Percentiles rank a stretch among this genome's conserved stretches.
phyloP scores from a whole-genome alignment of 2,888 invertebrate species.

The Rutpela maculata region DNA sequence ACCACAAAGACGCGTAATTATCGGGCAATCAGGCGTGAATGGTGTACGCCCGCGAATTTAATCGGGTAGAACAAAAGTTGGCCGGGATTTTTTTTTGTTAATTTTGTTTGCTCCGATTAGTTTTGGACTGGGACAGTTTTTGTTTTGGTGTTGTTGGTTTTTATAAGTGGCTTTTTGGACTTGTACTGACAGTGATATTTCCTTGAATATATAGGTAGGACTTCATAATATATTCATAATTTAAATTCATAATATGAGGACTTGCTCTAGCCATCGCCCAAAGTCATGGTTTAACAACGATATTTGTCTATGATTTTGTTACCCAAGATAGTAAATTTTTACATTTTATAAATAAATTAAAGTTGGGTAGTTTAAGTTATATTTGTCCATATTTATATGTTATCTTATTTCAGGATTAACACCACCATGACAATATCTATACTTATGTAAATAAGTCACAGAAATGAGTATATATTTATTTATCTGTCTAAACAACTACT shows the following conservation, averaged over 20 bases:
- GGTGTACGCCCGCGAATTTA: conserved; percentile 67
- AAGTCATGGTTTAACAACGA: no score
- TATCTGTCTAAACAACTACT: no score
- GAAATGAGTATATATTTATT: no score
- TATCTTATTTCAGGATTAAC: no score
- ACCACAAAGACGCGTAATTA: conserved; percentile 71
- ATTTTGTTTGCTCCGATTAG: conserved; percentile 47
- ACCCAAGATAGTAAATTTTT: no score
- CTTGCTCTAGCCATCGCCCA: no score
- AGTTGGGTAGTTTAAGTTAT: no score
- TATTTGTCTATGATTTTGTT: no score
- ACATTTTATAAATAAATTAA: no score
- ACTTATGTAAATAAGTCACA: no score
- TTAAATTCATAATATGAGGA: not conserved
- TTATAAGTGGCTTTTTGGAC: conserved; percentile 42
- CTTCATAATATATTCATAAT: not conserved
- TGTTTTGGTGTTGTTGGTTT: conserved; percentile 45
- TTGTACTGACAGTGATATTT: conserved; percentile 37
- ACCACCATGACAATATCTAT: no score
- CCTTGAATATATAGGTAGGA: conserved; percentile 47
- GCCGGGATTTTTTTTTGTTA: conserved; percentile 50
- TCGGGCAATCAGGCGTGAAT: conserved; percentile 71
- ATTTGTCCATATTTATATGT: no score
- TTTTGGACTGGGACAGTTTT: conserved; percentile 43
- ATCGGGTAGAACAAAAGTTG: conserved; percentile 55